Evolutionary conservation across 2,888 invertebrate species (phyloP).

Genomic region (Colostygia pectinataria): DNA sequence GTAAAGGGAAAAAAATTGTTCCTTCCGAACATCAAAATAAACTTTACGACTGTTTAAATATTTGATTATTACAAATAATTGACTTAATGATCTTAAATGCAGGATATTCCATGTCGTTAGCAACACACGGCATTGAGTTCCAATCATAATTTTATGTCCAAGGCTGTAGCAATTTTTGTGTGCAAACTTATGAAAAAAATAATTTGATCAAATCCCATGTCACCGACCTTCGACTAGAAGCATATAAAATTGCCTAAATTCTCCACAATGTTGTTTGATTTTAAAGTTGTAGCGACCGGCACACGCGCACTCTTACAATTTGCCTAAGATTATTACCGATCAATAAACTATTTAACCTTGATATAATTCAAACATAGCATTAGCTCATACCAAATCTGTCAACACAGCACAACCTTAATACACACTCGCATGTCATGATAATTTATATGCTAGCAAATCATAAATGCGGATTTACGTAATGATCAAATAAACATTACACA

Average conservation of each 20-base stretch:
- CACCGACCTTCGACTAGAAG: too few species aligned
- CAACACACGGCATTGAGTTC: constrained; percentile 29
- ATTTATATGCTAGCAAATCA: constrained; percentile 20
- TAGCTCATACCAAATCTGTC: constrained; percentile 14
- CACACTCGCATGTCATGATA: constrained; percentile 2
- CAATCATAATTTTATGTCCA: constrained; percentile 24
- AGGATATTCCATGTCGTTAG: constrained; percentile 27
- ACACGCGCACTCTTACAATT: too few species aligned
- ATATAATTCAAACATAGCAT: neutral
- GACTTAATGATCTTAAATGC: constrained; percentile 29
- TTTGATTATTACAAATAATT: constrained; percentile 21
- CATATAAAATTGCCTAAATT: neutral
- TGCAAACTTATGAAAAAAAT: constrained; percentile 5
- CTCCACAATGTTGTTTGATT: neutral
- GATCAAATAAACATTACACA: constrained; percentile 28
- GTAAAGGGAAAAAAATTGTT: constrained; percentile 4
- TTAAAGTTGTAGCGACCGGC: too few species aligned
- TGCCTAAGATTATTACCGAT: neutral
- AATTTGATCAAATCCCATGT: neutral
- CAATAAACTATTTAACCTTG: neutral
- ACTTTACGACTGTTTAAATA: constrained; percentile 21
- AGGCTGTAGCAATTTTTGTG: constrained; percentile 25
- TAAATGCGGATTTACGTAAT: constrained; percentile 35
- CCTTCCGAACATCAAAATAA: constrained; percentile 23
- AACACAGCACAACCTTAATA: constrained; percentile 13